Evolutionary conservation across 2,888 invertebrate species (phyloP).

Genomic region (Xanthostigma xanthostigma): DNA sequence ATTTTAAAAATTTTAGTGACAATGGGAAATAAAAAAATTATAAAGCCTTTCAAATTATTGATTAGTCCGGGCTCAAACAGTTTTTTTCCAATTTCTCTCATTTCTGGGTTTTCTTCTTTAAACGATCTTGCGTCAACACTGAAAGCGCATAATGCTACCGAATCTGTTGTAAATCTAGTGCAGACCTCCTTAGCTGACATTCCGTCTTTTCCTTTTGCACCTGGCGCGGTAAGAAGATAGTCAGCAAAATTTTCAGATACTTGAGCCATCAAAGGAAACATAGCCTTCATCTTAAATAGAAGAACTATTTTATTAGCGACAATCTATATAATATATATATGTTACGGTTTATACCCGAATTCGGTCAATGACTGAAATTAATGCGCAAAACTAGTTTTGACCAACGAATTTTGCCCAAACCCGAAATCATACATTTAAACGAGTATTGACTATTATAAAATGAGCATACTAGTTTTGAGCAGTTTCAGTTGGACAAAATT

Average conservation of each 20-base stretch:
- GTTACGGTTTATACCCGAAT: too few relatives aligned
- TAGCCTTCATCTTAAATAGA: neutral
- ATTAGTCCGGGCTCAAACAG: conserved; percentile 5
- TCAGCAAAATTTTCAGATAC: conserved; percentile 1
- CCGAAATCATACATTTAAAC: too few relatives aligned
- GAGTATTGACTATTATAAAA: too few relatives aligned
- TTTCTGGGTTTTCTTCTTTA: conserved; percentile 10
- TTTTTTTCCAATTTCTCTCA: conserved; percentile 7
- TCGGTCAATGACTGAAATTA: too few relatives aligned
- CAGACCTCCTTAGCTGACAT: conserved; percentile 6
- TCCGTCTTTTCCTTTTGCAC: conserved; percentile 1
- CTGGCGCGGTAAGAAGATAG: neutral
- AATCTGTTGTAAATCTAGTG: conserved; percentile 10
- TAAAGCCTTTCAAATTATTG: neutral
- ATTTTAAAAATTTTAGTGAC: too few relatives aligned
- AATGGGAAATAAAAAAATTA: too few relatives aligned
- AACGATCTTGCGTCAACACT: conserved; percentile 10
- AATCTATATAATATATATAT: too few relatives aligned
- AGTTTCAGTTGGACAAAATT: too few relatives aligned
- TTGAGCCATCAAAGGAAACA: neutral
- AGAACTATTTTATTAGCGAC: neutral
- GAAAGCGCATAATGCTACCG: conserved; percentile 9
- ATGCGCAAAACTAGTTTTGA: too few relatives aligned
- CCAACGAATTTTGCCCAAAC: too few relatives aligned
- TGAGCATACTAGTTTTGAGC: too few relatives aligned